Percentiles rank a stretch among this genome's conserved stretches.
These are phyloP conservation scores for Nasonia vitripennis DNA, from an alignment of 1,140 invertebrate genomes.

Conservation along the genomic window DNA sequence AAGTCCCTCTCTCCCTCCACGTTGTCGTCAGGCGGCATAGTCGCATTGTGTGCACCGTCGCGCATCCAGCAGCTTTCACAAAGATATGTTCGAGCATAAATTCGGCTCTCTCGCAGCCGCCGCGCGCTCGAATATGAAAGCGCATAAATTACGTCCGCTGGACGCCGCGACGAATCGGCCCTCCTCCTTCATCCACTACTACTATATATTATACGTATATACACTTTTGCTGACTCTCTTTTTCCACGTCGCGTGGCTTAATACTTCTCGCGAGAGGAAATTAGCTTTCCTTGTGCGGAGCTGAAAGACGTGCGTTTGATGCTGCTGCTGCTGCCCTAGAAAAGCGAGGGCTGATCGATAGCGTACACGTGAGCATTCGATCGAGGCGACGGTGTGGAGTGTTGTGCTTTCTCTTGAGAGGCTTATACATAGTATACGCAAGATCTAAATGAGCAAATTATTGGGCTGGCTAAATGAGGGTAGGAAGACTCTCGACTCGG, in stretches of 20 bases:
- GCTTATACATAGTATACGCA: no score
- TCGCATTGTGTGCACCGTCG: neutral
- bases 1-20: neutral
- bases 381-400: neutral
- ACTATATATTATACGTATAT: constrained; percentile 53
- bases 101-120: constrained; percentile 33
- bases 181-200: neutral
- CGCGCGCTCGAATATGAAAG: constrained; percentile 66
- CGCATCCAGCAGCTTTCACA: neutral
- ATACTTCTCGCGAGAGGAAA: constrained; percentile 60
- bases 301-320: neutral
- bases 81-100: constrained; percentile 45
- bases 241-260: constrained; percentile 53
- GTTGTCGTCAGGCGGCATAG: neutral
- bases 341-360: neutral
- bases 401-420: neutral
- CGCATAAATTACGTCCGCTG: constrained; percentile 66
- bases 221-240: constrained; percentile 66
- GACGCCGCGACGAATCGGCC: constrained; percentile 62
- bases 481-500: no score
- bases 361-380: neutral
- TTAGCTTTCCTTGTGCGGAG: constrained; percentile 62
- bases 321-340: neutral
- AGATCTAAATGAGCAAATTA: no score
- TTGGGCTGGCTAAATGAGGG: no score